Evolutionary conservation across 2,797 vertebrate species (phyloP).

Genomic region (Neosilurus hyrtlii): DNA sequence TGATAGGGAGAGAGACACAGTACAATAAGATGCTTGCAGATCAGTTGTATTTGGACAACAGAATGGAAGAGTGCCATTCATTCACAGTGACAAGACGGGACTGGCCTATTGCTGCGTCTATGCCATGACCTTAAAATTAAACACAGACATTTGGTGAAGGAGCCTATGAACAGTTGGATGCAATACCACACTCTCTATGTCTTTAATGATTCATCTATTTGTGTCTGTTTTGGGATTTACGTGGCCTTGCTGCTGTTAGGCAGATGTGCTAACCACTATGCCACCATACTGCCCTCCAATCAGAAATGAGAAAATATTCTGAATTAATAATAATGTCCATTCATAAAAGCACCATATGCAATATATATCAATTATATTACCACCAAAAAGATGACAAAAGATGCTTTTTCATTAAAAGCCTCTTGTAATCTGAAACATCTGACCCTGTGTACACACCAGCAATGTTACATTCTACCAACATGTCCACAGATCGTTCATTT

Average conservation of each 20-base stretch:
- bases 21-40: conserved; percentile 65
- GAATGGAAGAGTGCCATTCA: conserved; percentile 46
- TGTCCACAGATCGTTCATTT: neutral
- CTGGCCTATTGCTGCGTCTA: neutral
- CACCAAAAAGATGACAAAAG: neutral
- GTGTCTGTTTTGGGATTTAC: neutral
- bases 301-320: too few species aligned
- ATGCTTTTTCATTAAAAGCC: neutral
- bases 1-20: conserved; percentile 61
- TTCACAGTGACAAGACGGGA: conserved; percentile 31
- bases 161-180: neutral
- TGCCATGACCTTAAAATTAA: neutral
- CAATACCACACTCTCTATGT: neutral
- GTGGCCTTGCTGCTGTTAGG: too few species aligned
- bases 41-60: conserved; percentile 44
- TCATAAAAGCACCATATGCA: neutral
- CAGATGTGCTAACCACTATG: too few species aligned
- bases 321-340: neutral
- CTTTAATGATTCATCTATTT: neutral
- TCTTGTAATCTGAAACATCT: neutral
- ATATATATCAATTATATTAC: neutral
- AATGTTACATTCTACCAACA: neutral
- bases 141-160: neutral
- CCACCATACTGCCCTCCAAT: too few species aligned
- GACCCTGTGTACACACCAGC: neutral